Conservation (phyloP, 2,113 vertebrate genomes). For the Acinonyx jubatus region DNA sequence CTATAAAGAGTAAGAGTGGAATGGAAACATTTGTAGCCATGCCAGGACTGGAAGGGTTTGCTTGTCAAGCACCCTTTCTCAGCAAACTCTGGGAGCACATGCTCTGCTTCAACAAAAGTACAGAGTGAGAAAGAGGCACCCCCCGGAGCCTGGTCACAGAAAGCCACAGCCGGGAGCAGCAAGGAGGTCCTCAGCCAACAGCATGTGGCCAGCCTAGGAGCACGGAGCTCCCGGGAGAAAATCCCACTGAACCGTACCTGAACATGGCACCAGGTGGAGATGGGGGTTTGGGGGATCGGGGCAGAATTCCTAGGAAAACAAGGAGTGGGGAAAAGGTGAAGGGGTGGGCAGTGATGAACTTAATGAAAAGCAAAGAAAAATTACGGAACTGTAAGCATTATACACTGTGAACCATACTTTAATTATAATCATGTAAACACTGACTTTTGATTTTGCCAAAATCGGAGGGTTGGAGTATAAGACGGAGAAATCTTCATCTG, state of each 20-base stretch:
- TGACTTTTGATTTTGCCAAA: not conserved
- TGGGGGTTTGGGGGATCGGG: not conserved
- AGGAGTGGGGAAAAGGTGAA: not conserved
- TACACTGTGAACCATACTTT: not conserved
- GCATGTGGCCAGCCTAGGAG: not conserved
- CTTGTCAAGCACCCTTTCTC: not conserved
- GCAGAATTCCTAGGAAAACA: not conserved
- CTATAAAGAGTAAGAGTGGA: not conserved
- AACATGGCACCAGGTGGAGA: fast-evolving
- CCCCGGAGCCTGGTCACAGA: not conserved
- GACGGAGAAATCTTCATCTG: not conserved
- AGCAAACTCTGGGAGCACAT: not conserved
- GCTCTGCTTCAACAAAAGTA: not conserved
- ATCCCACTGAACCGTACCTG: fast-evolving
- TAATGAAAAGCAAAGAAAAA: not conserved
- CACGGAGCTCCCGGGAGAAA: not conserved
- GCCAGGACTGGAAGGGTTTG: not conserved
- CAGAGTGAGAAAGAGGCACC: not conserved
- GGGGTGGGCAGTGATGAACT: not conserved
- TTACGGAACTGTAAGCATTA: not conserved
- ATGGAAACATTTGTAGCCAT: not conserved
- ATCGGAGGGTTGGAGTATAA: not conserved
- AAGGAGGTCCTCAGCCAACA: fast-evolving
- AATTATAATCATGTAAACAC: not conserved
- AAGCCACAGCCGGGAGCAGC: not conserved